phyloP scores from a whole-genome alignment of 2,888 invertebrate genomes.

The Brenthis ino region DNA sequence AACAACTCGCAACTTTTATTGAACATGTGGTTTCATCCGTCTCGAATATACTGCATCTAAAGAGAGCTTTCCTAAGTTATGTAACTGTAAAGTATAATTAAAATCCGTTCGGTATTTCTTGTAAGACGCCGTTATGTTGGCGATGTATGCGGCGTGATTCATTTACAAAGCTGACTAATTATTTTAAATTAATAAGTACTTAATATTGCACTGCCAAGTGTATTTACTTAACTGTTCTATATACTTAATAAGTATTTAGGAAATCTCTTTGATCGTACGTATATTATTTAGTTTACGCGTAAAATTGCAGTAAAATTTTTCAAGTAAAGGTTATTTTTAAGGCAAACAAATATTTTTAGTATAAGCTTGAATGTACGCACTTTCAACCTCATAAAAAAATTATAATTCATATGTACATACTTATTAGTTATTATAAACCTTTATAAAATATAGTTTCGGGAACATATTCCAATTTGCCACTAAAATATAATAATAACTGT shows the following conservation, averaged over 20 bases:
- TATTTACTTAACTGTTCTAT: not conserved
- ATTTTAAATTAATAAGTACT: not conserved
- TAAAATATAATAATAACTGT: slow-evolving; percentile 5
- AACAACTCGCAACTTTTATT: slow-evolving; percentile 9
- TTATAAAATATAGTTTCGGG: not conserved
- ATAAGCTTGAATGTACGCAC: too few relatives aligned
- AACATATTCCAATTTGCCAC: slow-evolving; percentile 1
- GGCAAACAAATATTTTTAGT: too few relatives aligned
- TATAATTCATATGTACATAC: not conserved
- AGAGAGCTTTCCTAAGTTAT: slow-evolving; percentile 10
- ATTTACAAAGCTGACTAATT: slow-evolving; percentile 11
- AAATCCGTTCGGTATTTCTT: slow-evolving; percentile 29
- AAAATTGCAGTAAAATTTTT: too few relatives aligned
- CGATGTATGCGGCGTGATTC: slow-evolving; percentile 18
- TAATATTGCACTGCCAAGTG: not conserved
- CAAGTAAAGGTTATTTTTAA: too few relatives aligned
- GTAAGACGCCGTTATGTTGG: slow-evolving; percentile 27
- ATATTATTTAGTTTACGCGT: too few relatives aligned
- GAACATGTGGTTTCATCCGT: slow-evolving; percentile 7
- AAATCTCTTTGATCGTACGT: too few relatives aligned
- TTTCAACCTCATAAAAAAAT: too few relatives aligned
- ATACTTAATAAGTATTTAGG: too few relatives aligned
- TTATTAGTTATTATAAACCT: not conserved
- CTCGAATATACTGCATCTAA: slow-evolving; percentile 15
- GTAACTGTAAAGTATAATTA: slow-evolving; percentile 35